phyloP scores from a whole-genome alignment of 2,888 invertebrate species.

The Homarus gammarus region DNA sequence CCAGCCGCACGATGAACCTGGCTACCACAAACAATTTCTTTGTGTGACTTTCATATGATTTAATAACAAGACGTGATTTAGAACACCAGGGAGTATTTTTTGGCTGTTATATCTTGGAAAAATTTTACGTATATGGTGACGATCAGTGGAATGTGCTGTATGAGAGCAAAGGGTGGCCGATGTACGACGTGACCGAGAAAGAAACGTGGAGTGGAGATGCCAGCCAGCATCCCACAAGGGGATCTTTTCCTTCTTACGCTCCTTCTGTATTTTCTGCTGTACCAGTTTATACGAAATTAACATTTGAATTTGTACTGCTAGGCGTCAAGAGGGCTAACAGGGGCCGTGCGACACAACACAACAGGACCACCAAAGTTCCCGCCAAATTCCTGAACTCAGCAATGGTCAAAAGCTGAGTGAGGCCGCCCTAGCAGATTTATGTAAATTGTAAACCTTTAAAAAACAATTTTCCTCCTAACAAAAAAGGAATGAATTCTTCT shows the following conservation, averaged over 20 bases:
- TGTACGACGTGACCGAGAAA: slow-evolving; percentile 1
- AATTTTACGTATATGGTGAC: too few relatives aligned
- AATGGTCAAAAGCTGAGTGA: background rate
- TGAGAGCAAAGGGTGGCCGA: background rate
- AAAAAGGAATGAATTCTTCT: background rate
- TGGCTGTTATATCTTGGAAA: background rate
- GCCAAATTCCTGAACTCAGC: background rate
- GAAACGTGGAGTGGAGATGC: background rate
- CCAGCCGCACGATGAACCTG: slow-evolving; percentile 35
- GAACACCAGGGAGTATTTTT: background rate
- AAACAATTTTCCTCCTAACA: background rate
- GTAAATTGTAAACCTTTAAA: slow-evolving; percentile 2
- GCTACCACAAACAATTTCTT: background rate
- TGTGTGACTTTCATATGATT: too few relatives aligned
- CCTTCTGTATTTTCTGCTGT: background rate
- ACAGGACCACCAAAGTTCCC: too few relatives aligned
- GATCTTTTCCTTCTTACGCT: background rate
- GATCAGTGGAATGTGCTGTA: slow-evolving; percentile 24
- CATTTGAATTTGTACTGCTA: background rate
- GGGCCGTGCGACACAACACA: too few relatives aligned
- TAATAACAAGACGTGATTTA: background rate
- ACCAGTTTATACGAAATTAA: background rate
- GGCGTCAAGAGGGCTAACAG: too few relatives aligned
- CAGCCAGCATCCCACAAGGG: background rate
- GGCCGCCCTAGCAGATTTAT: background rate